Base-by-base conservation (phyloP, 2,888 invertebrate genomes). In the Temnothorax unifasciatus region DNA sequence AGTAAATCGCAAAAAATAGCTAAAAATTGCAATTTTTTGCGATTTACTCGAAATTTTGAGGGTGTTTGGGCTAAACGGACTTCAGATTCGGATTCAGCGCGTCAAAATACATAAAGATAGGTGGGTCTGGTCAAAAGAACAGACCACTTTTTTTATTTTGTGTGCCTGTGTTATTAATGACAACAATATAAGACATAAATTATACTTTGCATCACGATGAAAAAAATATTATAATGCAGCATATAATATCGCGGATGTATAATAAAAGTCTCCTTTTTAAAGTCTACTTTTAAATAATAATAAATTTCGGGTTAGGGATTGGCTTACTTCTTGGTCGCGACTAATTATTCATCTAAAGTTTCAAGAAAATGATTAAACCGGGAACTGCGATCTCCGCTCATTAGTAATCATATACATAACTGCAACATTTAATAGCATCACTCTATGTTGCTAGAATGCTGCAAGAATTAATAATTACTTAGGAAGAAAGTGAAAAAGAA, bases 321-420 rank as follows among this genome's bases (percentile, higher is more conserved):
- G 21, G 1, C 25, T 38, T 57, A 11, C 29, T 68, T 47, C 1
- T 15, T 15, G 41, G 13, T 29, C 41, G 6, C n/a, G n/a, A 54
- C 15, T 29, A 57, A 68, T 44, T 68, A 44, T 57, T 68, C n/a
- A 9, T 77, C 68, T 68, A 68, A 77, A 44, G 41, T 68, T 77
- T 77, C 68, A 68, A 44, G 44, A 77, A 77, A 68, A 29, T 68
- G 5, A n/a, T 15, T 38, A 44, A 15, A 66, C 29, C 41, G 18
- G 13, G 29, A 13, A 9, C 41, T 54, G 57, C 9, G 9, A n/a
- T 76, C 29, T n/a, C 13, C 25, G n/a, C 29, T 68, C 41, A 68
- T 77, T 77, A 77, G n/a, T 68, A 68, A 57, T 54, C 15, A 41
- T 77, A 68, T 29, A 54, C 68, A 2, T 41, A n/a, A 13, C 8